These are phyloP conservation scores for Macrosiphum euphorbiae DNA, from an alignment of 2,888 invertebrate species.

Conservation along the genomic window DNA sequence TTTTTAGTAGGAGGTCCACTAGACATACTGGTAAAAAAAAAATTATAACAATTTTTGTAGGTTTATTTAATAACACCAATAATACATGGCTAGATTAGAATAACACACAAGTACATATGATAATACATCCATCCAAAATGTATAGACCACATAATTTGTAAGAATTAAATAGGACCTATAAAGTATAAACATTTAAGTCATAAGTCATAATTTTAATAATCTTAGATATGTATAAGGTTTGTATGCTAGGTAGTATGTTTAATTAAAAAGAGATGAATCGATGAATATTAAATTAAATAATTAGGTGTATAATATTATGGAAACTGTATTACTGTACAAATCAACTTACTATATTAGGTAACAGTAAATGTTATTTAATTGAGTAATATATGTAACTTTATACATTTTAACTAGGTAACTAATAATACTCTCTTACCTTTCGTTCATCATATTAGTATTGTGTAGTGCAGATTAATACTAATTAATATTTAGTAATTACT, in stretches of 20 bases:
- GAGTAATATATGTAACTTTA: too few relatives aligned
- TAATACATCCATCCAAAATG: neutral
- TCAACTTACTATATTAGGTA: neutral
- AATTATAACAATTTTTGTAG: neutral
- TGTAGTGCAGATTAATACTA: too few relatives aligned
- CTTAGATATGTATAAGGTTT: neutral
- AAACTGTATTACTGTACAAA: neutral
- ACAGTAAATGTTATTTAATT: too few relatives aligned
- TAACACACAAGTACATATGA: neutral
- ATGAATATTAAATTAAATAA: neutral
- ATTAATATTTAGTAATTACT: too few relatives aligned
- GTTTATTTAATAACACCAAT: neutral
- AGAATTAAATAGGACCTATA: neutral
- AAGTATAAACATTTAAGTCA: neutral
- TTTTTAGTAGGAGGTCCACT: constrained; percentile 9
- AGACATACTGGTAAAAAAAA: neutral
- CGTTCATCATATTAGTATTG: too few relatives aligned
- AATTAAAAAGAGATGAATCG: neutral
- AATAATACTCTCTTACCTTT: too few relatives aligned
- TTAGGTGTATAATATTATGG: neutral
- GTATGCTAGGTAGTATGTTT: neutral
- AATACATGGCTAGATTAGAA: neutral
- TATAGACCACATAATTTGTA: neutral
- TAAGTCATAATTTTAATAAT: constrained; percentile 3
- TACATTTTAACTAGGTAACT: too few relatives aligned